phyloP scores from a whole-genome alignment of 2,888 invertebrate genomes.

The Alsophila aescularia region DNA sequence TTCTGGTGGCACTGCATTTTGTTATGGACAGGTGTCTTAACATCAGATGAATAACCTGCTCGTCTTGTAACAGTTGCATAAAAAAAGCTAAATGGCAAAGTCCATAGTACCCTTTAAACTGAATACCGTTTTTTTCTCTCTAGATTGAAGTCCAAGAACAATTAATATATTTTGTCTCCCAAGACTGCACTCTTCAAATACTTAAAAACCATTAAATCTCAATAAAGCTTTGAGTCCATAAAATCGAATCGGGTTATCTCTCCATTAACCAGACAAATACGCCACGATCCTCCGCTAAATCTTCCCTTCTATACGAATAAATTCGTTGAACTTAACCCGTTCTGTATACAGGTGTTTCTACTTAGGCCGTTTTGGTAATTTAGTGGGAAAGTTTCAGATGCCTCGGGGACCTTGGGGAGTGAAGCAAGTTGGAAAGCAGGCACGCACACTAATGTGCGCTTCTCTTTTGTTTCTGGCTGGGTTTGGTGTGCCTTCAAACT shows the following conservation, averaged over 20 bases:
- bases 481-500: too few species aligned
- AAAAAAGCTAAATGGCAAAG: too few species aligned
- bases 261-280: conserved; percentile 38
- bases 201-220: conserved; percentile 26
- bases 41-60: too few species aligned
- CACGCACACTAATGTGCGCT: conserved; percentile 2
- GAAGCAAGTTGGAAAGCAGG: background rate
- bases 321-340: conserved; percentile 35
- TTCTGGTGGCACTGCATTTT: too few species aligned
- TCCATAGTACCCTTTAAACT: too few species aligned
- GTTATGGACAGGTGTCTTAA: too few species aligned
- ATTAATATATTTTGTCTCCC: background rate
- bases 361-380: conserved; percentile 48
- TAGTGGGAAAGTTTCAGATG: conserved; percentile 46
- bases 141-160: background rate
- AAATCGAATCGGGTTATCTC: conserved; percentile 33
- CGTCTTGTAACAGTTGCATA: too few species aligned
- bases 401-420: conserved; percentile 3
- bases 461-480: background rate
- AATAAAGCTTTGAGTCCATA: conserved; percentile 26
- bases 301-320: conserved; percentile 32
- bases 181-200: conserved; percentile 6
- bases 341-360: conserved; percentile 37
- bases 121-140: too few species aligned
- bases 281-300: conserved; percentile 28